Evolutionary conservation across 2,888 invertebrate species (phyloP).

Genomic region (Dolichomitus sp.): DNA sequence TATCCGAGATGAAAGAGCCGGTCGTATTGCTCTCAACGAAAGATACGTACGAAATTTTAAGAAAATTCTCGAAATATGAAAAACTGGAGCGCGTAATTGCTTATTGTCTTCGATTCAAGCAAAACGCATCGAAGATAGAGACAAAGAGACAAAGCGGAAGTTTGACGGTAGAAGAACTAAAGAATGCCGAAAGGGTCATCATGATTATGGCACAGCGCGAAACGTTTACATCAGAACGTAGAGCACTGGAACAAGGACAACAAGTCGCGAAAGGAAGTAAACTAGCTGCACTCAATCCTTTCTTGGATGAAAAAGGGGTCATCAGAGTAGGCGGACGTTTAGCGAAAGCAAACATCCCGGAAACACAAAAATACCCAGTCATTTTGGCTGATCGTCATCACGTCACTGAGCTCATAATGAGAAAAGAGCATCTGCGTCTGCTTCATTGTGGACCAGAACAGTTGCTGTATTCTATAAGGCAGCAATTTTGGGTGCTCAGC

Average conservation of each 20-base stretch:
- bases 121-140: conserved; percentile 7
- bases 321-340: conserved; percentile 63
- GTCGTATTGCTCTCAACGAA: not conserved
- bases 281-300: conserved; percentile 38
- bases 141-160: not conserved
- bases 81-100: conserved; percentile 49
- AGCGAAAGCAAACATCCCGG: conserved; percentile 31
- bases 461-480: conserved; percentile 60
- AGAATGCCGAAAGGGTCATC: conserved; percentile 45
- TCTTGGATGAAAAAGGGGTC: conserved; percentile 48
- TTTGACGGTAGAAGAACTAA: conserved; percentile 48
- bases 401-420: conserved; percentile 51
- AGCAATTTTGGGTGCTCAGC: conserved; percentile 76
- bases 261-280: conserved; percentile 41
- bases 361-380: conserved; percentile 50
- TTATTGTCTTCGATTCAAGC: conserved; percentile 19
- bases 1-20: conserved; percentile 8
- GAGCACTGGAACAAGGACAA: conserved; percentile 2
- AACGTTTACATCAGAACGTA: conserved; percentile 34
- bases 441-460: conserved; percentile 70
- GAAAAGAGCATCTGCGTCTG: conserved; percentile 66
- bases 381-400: conserved; percentile 51
- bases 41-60: not conserved
- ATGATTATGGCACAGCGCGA: conserved; percentile 55
- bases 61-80: conserved; percentile 32